A percentile compares a stretch with the other conserved stretches of the same genome.
phyloP scores from a whole-genome alignment of 2,888 invertebrate species.

The Diarsia rubi region DNA sequence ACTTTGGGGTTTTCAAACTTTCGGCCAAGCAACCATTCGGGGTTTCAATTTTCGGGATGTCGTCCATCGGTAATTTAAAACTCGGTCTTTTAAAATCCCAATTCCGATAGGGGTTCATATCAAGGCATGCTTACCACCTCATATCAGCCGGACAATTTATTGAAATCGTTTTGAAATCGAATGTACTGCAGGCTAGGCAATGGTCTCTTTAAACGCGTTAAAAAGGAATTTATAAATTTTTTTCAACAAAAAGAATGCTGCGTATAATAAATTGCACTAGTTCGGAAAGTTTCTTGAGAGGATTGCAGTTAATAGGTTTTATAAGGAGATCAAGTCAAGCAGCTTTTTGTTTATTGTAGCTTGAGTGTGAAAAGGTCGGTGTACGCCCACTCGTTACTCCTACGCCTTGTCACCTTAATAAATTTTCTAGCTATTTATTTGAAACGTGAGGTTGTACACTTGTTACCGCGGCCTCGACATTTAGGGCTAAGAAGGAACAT shows the following conservation, averaged over 20 bases:
- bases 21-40: no score
- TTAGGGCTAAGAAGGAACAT: no score
- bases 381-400: slow-evolving; percentile 1
- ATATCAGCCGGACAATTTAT: not conserved
- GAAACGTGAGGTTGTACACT: not conserved
- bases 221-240: slow-evolving; percentile 11
- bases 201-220: not conserved
- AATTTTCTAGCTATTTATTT: slow-evolving; percentile 8
- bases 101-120: no score
- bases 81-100: no score
- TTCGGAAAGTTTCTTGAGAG: slow-evolving; percentile 23
- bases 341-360: slow-evolving; percentile 1
- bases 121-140: no score
- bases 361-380: slow-evolving; percentile 13
- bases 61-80: no score
- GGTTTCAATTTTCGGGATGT: no score
- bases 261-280: slow-evolving; percentile 12
- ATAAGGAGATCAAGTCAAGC: slow-evolving; percentile 9
- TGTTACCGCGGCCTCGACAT: no score
- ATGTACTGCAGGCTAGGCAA: not conserved
- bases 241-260: slow-evolving; percentile 11
- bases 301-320: slow-evolving; percentile 22
- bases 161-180: no score
- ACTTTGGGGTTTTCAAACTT: no score
- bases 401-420: slow-evolving; percentile 3